A percentile compares a stretch with the other conserved stretches of the same genome.
Evolutionary conservation across 1,140 invertebrate genomes (phyloP).

Genomic region (Thaumatotibia leucotreta): DNA sequence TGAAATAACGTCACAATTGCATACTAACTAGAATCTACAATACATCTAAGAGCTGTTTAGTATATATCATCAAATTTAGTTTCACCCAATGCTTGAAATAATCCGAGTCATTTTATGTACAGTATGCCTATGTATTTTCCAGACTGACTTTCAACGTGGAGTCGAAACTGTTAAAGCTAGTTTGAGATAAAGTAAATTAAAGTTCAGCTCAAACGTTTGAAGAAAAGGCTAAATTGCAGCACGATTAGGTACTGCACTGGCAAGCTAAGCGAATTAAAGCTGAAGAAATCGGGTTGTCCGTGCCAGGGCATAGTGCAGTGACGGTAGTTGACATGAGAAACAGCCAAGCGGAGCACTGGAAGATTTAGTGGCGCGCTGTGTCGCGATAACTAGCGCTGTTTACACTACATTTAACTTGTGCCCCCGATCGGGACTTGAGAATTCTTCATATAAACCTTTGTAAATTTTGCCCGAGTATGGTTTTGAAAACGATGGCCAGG

Average conservation of each 20-base stretch:
- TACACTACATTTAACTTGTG: conserved; percentile 72
- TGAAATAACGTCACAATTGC: too few relatives aligned
- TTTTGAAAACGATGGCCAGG: not conserved
- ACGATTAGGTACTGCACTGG: conserved; percentile 25
- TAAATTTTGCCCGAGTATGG: not conserved
- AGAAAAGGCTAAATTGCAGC: conserved; percentile 16
- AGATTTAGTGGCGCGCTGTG: conserved; percentile 55
- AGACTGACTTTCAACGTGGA: too few relatives aligned
- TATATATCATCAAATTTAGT: too few relatives aligned
- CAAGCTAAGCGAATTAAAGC: conserved; percentile 5
- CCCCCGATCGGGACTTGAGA: conserved; percentile 24
- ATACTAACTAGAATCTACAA: too few relatives aligned
- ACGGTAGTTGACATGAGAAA: conserved; percentile 53
- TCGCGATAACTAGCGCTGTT: conserved; percentile 65
- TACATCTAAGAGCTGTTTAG: too few relatives aligned
- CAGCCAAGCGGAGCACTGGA: conserved; percentile 29
- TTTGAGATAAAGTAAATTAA: not conserved
- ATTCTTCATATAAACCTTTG: not conserved
- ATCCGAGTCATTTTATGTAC: too few relatives aligned
- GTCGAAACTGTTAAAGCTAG: too few relatives aligned
- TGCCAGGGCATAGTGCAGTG: conserved; percentile 17
- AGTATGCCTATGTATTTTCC: too few relatives aligned
- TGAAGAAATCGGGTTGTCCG: conserved; percentile 14
- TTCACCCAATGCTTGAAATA: too few relatives aligned
- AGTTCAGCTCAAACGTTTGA: not conserved